These are phyloP conservation scores for Clarias batrachus DNA, from an alignment of 2,113 vertebrate species.

Conservation along the genomic window DNA sequence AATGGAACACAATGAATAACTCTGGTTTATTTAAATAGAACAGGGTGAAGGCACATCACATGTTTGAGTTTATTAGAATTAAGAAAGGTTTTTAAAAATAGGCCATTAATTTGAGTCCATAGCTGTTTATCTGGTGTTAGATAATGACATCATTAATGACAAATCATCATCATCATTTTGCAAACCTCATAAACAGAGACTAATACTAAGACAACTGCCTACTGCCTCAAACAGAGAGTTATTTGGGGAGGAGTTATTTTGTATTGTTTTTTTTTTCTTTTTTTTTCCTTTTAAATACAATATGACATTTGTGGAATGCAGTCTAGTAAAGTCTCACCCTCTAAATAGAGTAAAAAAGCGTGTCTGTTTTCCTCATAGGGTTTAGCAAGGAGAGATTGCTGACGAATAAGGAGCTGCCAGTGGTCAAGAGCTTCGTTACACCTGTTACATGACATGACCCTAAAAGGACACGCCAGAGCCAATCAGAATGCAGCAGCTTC, in stretches of 20 bases:
- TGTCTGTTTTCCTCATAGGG: constrained; percentile 57
- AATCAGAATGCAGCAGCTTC: constrained; percentile 67
- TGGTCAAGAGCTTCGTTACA: constrained; percentile 54
- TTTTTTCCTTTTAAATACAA: background rate
- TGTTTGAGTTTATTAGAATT: background rate
- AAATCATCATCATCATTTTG: background rate
- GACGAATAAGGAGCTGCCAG: constrained; percentile 68
- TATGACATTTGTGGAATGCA: background rate
- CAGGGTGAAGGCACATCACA: background rate
- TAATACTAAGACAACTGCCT: constrained; percentile 19
- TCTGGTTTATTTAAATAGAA: constrained; percentile 20
- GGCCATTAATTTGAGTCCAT: background rate
- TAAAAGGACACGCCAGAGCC: constrained; percentile 77
- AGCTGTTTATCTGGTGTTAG: background rate
- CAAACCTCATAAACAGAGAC: background rate
- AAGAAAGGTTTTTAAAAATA: background rate
- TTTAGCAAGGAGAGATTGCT: constrained; percentile 47
- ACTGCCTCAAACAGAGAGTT: background rate
- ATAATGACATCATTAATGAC: background rate
- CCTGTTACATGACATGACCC: constrained; percentile 72
- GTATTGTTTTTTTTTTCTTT: background rate
- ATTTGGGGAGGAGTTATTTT: background rate
- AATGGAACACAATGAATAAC: constrained; percentile 30
- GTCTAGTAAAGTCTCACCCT: background rate
- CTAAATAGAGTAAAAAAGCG: constrained; percentile 26